Conservation (phyloP, 1,140 invertebrate genomes). For the Ectropis grisescens region DNA sequence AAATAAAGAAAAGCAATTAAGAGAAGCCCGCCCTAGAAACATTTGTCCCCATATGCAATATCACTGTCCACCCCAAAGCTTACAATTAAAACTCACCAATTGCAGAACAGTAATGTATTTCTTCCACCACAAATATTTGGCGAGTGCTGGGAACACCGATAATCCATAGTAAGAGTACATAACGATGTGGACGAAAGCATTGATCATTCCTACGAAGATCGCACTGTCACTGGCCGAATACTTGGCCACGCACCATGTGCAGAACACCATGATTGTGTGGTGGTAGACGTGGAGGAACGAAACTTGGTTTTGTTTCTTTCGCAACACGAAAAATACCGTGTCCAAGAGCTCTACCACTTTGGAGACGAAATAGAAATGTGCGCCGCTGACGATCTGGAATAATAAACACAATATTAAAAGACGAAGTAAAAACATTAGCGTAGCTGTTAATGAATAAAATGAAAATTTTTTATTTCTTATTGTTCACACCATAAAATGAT, state of each 20-base stretch:
- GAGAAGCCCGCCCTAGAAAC: neutral
- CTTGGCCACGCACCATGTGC: conserved; percentile 64
- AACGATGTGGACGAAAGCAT: conserved; percentile 78
- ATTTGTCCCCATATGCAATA: neutral
- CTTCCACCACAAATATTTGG: conserved; percentile 93
- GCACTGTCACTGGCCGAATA: conserved; percentile 64
- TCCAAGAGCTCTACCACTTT: conserved; percentile 78
- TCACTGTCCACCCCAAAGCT: no score
- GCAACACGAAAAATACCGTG: conserved; percentile 85
- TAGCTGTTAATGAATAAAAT: no score
- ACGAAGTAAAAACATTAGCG: no score
- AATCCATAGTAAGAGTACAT: conserved; percentile 90
- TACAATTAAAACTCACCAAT: conserved; percentile 58
- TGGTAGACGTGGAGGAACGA: conserved; percentile 82
- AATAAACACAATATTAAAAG: neutral
- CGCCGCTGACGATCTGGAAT: conserved; percentile 13
- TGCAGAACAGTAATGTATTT: conserved; percentile 88
- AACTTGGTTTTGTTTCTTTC: conserved; percentile 84
- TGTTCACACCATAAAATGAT: no score
- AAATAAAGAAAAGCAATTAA: neutral
- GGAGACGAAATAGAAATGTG: conserved; percentile 45
- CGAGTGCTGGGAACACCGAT: conserved; percentile 79
- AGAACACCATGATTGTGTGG: conserved; percentile 73
- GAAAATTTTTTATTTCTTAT: no score
- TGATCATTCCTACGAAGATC: conserved; percentile 71